phyloP scores from a whole-genome alignment of 2,113 vertebrate species.

The Gnathonemus longibarbis region DNA sequence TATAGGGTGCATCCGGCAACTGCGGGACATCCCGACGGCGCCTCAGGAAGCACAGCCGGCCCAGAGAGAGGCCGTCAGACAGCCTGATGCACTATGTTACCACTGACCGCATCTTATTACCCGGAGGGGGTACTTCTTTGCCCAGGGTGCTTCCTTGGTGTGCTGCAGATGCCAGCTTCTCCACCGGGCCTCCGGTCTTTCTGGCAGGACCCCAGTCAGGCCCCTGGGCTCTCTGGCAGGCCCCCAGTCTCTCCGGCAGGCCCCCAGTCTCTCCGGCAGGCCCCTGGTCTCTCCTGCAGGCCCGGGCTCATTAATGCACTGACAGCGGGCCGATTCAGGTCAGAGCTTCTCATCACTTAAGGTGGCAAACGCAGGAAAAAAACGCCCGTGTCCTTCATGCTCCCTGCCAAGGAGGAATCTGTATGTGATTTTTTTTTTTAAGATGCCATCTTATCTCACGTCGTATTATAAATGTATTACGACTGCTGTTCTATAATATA shows the following conservation, averaged over 20 bases:
- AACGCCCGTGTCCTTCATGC: not conserved
- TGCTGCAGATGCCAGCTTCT: not conserved
- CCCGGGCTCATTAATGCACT: constrained; percentile 48
- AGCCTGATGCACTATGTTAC: not conserved
- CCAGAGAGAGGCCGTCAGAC: not conserved
- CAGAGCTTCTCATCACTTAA: constrained; percentile 55
- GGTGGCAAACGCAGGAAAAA: constrained; percentile 48
- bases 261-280: not conserved
- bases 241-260: not conserved
- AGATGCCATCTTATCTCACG: not conserved
- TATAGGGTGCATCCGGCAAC: not conserved
- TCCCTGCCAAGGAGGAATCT: constrained; percentile 7
- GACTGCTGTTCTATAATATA: constrained; percentile 2
- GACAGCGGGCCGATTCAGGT: constrained; percentile 52
- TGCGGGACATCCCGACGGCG: not conserved
- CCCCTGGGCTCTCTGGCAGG: not conserved
- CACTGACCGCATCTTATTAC: too few relatives aligned
- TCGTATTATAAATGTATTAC: not conserved
- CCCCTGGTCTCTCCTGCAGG: constrained; percentile 23
- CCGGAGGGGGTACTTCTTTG: constrained; percentile 27
- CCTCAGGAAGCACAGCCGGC: not conserved
- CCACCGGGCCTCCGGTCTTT: not conserved
- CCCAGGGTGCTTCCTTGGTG: constrained; percentile 50
- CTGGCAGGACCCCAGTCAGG: not conserved
- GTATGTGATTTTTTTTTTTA: not conserved